These are phyloP conservation scores for Orientallactaga bullata DNA, from an alignment of 2,113 vertebrate genomes.

Conservation along the genomic window DNA sequence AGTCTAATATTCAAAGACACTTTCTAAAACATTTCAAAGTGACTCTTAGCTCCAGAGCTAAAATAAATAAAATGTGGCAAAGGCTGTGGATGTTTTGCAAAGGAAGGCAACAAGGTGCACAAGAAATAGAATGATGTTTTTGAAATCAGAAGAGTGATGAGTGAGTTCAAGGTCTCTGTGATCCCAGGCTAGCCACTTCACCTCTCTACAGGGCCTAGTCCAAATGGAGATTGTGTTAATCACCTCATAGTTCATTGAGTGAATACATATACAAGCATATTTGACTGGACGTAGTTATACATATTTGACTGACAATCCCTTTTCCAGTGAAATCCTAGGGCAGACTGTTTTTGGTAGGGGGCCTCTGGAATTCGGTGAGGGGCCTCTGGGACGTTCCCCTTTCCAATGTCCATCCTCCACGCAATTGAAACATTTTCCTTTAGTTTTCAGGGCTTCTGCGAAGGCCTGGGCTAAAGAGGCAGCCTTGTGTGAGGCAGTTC, in stretches of 20 bases:
- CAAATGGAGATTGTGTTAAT: neutral
- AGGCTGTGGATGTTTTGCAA: neutral
- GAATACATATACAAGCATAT: neutral
- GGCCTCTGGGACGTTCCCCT: too few relatives aligned
- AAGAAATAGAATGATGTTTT: neutral
- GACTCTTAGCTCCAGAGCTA: slow-evolving; percentile 38
- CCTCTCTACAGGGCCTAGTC: neutral
- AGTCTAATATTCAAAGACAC: neutral
- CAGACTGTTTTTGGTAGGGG: too few relatives aligned
- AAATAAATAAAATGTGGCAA: slow-evolving; percentile 19
- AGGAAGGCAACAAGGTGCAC: neutral
- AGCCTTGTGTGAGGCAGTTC: too few relatives aligned
- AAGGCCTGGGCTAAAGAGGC: too few relatives aligned
- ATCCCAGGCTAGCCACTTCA: neutral
- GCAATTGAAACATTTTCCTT: too few relatives aligned
- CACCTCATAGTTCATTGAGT: neutral
- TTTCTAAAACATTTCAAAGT: slow-evolving; percentile 59
- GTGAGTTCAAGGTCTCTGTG: neutral
- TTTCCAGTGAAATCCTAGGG: too few relatives aligned
- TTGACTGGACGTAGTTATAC: neutral
- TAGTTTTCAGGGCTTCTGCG: too few relatives aligned
- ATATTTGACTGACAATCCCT: too few relatives aligned
- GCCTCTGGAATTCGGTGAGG: too few relatives aligned
- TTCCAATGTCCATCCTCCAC: too few relatives aligned
- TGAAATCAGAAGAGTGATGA: neutral